Percentiles rank a stretch among this genome's conserved stretches.
phyloP scores from a whole-genome alignment of 35 echinoderm and acorn worm species.

The Apostichopus japonicus region DNA sequence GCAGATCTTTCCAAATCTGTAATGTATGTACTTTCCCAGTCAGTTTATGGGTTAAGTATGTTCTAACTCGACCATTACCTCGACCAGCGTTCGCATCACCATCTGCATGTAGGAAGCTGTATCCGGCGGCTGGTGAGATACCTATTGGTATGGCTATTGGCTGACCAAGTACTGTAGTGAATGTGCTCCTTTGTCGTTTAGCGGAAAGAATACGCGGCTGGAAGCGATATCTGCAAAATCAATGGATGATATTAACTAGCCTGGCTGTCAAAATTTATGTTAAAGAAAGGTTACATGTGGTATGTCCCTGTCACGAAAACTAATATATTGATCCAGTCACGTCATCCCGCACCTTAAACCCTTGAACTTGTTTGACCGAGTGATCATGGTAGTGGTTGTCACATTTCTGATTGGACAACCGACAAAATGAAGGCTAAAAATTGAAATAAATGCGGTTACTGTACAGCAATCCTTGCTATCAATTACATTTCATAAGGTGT shows the following conservation, averaged over 20 bases:
- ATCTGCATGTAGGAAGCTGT: neutral
- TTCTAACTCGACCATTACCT: neutral
- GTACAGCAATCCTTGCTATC: too few species aligned
- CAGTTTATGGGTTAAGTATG: neutral
- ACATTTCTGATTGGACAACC: too few species aligned
- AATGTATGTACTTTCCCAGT: neutral
- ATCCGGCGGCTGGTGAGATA: neutral
- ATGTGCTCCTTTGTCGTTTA: neutral
- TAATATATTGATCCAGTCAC: too few species aligned
- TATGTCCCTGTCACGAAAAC: too few species aligned
- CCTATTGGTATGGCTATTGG: slow-evolving; percentile 14
- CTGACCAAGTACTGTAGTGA: slow-evolving; percentile 3
- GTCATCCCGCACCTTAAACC: too few species aligned
- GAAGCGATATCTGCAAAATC: slow-evolving; percentile 13
- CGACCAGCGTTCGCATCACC: neutral
- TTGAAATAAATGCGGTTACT: too few species aligned
- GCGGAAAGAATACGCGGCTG: slow-evolving; percentile 32
- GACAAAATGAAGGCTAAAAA: too few species aligned
- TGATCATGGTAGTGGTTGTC: too few species aligned
- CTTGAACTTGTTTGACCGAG: too few species aligned
- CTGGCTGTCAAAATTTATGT: too few species aligned
- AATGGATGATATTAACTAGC: neutral
- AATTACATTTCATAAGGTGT: too few species aligned
- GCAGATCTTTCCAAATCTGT: neutral
- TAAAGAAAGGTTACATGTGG: too few species aligned